Evolutionary conservation across 2,888 invertebrate species (phyloP), one percentile per base, ranked within the genome.

Genomic region (Drosophila nr. medialis): DNA sequence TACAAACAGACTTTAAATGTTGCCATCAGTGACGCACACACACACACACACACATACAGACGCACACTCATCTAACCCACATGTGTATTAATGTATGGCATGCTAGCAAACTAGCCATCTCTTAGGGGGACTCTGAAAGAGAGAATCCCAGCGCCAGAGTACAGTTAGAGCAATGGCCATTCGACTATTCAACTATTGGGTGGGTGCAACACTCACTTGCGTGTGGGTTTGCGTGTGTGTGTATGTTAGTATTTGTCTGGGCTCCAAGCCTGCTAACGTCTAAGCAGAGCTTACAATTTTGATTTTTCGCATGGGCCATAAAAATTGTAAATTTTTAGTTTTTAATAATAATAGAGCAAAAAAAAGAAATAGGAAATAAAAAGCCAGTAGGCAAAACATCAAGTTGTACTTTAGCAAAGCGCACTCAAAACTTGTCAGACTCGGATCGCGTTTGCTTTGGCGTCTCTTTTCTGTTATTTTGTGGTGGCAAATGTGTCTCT

Each of bases 401-500:
- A 68, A 70, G 50, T 56, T 62, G 48, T 51, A 42, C 56, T 64
- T 49, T 24, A 49, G 40, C 58, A 77, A 75, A 77, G 77, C 73
- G 73, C 76, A 66, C 66, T 73, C 58, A 58, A 72, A 80, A 68
- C 72, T 77, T 65, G 81, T 73, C 76, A 54, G 55, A 75, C 48
- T 53, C 27, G 53, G 55, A 70, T 74, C 70, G 64, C 38, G 59
- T 40, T 70, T 64, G 54, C 68, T 56, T 63, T 68, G 49, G 55
- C 40, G 42, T 60, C 55, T 74, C 63, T 63, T 72, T 67, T 74
- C 29, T 42, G 15, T 56, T 42, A 45, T 40, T 56, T 42, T 56
- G 72, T 80, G 72, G 76, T 75, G 76, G 80, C 76, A 78, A 80
- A 78, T 88, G 72, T 86, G 72, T 74, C 82, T 84, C 82, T 73